Conservation (phyloP, 2,888 invertebrate species). For the Eupeodes luniger region DNA sequence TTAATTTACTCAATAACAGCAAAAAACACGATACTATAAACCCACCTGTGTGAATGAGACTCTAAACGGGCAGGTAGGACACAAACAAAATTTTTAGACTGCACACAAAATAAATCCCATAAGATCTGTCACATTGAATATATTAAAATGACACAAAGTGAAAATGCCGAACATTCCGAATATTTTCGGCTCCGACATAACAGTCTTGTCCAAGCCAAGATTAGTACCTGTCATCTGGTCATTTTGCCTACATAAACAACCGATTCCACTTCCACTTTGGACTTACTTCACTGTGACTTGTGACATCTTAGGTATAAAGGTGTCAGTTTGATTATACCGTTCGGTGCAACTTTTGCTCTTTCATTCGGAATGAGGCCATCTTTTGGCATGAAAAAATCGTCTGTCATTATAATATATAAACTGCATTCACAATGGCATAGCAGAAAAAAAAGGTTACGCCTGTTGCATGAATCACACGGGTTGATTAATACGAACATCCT, state of each 20-base stretch:
- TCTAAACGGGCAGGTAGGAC: slow-evolving; percentile 51
- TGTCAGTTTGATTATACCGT: slow-evolving; percentile 69
- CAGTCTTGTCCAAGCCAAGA: slow-evolving; percentile 49
- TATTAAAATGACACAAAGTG: slow-evolving; percentile 49
- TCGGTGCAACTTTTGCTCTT: slow-evolving; percentile 48
- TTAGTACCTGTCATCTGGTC: slow-evolving; percentile 51
- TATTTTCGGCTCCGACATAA: slow-evolving; percentile 10
- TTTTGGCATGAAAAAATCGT: slow-evolving; percentile 30
- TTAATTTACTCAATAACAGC: slow-evolving; percentile 8
- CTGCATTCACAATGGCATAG: slow-evolving; percentile 23
- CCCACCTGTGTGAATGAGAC: slow-evolving; percentile 43
- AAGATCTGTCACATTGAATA: slow-evolving; percentile 63
- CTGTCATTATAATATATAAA: slow-evolving; percentile 42
- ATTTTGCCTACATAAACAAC: slow-evolving; percentile 25
- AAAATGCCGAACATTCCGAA: slow-evolving; percentile 18
- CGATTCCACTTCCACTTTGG: slow-evolving; percentile 14
- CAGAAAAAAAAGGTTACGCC: slow-evolving; percentile 38
- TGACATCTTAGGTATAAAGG: slow-evolving; percentile 51
- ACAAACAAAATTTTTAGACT: slow-evolving; percentile 53
- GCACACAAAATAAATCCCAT: slow-evolving; percentile 29
- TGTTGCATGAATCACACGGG: slow-evolving; percentile 53
- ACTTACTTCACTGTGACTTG: slow-evolving; percentile 1
- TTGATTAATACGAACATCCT: slow-evolving; percentile 66
- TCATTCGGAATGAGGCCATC: slow-evolving; percentile 65
- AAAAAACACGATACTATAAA: neutral